Conservation (phyloP, 2,888 invertebrate genomes). For the Euphydryas editha region DNA sequence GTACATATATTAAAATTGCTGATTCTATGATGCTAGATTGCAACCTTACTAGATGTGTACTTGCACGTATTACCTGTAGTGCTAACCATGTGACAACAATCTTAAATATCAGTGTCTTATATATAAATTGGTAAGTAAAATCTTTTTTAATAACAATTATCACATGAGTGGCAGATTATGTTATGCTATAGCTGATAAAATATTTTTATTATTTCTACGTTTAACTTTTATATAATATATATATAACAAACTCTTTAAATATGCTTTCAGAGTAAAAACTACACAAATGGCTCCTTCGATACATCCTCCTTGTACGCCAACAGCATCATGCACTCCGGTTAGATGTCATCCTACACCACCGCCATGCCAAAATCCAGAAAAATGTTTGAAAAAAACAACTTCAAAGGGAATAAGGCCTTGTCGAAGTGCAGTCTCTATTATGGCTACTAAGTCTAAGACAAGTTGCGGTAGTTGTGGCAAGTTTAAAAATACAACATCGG, state of each 20-base stretch:
- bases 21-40: too few species aligned
- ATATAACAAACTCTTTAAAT: background rate
- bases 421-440: conserved; percentile 69
- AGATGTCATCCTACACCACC: conserved; percentile 73
- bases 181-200: conserved; percentile 33
- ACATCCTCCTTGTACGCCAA: conserved; percentile 73
- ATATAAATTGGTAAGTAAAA: conserved; percentile 44
- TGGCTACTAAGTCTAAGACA: conserved; percentile 63
- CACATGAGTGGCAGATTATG: conserved; percentile 46
- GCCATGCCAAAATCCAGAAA: conserved; percentile 66
- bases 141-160: conserved; percentile 13
- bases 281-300: conserved; percentile 61
- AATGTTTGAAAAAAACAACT: conserved; percentile 62
- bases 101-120: background rate
- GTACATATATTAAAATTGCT: too few species aligned
- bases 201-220: background rate
- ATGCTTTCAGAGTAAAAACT: conserved; percentile 54
- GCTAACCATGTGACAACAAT: too few species aligned
- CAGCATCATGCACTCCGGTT: conserved; percentile 65
- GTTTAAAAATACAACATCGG: conserved; percentile 44
- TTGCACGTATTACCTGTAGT: too few species aligned
- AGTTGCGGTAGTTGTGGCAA: conserved; percentile 61
- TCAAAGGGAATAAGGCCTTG: conserved; percentile 64
- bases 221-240: conserved; percentile 43
- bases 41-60: too few species aligned